Evolutionary conservation across 2,797 vertebrate genomes (phyloP), one percentile per base, ranked within the genome.

Genomic region (Acrossocheilus fasciatus): DNA sequence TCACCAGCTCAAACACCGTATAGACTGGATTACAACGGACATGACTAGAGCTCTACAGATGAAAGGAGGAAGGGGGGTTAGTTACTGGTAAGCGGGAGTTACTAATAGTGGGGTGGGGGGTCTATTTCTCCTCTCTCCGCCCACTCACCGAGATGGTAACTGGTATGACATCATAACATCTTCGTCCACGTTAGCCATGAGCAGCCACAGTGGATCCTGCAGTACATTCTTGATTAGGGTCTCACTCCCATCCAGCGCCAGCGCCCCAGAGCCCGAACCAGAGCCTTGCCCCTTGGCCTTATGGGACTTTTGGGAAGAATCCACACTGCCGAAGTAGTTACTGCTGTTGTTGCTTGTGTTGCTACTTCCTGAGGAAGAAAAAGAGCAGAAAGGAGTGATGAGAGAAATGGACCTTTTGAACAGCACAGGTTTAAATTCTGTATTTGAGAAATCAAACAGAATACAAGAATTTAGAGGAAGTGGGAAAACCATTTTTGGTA

Each of bases 301-400:
- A 88, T 92, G 94, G 64, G 95, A 95, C 20, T 96, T 96, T 92
- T 97, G 96, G 0, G 96, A 97, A 0, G 96, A 97, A 88, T 96
- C 96, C 1, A 96, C 93, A 59, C 98, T 98, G 88, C 97, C 98
- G 0, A 98, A 99, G 92, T 98, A 99, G 50, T 96, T 96, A 78
- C 92, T 92, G 94, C 96, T 97, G 92, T 94, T 96, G 87, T 94
- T 95, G 91, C 96, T 95, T 2, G 94, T 93, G 87, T 94, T 94
- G 74, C 96, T 97, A 84, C 96, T 95, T 73, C 95, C 97, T 97
- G 92, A 11, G 76, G 23, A 18, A 3, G 30, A 8, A 4, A 62
- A 70, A 20, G 83, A 6, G 84, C 4, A 85, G 5, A 69, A 36
- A 83, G 20, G 20, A 20, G 15, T 39, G 30, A 12, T 23, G 54